Conservation (phyloP, 2,888 invertebrate species). For the Microctonus hyperodae region DNA sequence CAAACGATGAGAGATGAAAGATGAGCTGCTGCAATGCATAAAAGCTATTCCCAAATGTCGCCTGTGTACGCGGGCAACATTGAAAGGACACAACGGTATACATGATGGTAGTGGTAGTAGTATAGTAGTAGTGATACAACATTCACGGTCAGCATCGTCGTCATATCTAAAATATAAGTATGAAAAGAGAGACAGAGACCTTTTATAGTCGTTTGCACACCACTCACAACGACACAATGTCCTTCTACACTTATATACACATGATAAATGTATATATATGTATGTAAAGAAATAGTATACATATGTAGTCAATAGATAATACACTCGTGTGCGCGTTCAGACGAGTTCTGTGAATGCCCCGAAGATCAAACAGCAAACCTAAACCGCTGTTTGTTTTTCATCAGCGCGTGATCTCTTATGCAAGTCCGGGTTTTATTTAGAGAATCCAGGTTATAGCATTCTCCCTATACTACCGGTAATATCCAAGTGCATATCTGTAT, state of each 20-base stretch:
- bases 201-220: constrained; percentile 2
- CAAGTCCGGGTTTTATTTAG: constrained; percentile 61
- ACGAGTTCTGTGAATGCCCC: constrained; percentile 60
- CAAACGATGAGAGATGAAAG: constrained; percentile 57
- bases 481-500: too few relatives aligned
- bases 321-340: constrained; percentile 40
- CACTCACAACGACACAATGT: background rate
- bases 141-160: constrained; percentile 29
- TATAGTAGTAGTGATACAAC: constrained; percentile 2
- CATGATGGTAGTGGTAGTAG: background rate
- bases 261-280: constrained; percentile 12
- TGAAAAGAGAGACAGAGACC: too few relatives aligned
- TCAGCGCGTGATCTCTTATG: constrained; percentile 63
- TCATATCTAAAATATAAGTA: constrained; percentile 13
- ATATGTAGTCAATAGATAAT: constrained; percentile 61
- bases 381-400: constrained; percentile 64
- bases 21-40: constrained; percentile 50
- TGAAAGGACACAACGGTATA: constrained; percentile 11
- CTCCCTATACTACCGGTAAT: too few relatives aligned
- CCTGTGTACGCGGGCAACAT: constrained; percentile 39
- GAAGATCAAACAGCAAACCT: constrained; percentile 64
- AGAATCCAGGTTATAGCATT: constrained; percentile 61
- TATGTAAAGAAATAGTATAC: constrained; percentile 37
- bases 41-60: constrained; percentile 60
- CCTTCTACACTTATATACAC: constrained; percentile 3